Percentiles rank a stretch among this genome's conserved stretches.
These are phyloP conservation scores for Clinocottus analis DNA, from an alignment of 2,113 vertebrate species.

Conservation along the genomic window DNA sequence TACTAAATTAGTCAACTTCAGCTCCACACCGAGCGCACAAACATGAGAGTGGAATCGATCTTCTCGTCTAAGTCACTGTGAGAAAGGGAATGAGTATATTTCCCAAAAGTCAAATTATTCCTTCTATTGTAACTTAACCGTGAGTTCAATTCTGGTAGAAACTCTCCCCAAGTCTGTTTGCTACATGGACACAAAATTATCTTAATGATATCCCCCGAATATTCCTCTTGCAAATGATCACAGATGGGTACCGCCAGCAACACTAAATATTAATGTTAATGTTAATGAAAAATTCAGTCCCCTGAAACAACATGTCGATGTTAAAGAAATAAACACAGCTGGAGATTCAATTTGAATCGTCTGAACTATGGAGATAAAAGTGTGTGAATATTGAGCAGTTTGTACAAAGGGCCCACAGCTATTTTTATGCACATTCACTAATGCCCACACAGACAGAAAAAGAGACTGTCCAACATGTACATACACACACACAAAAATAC, in stretches of 20 bases:
- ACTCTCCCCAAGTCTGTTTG: slow-evolving; percentile 12
- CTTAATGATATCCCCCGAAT: slow-evolving; percentile 31
- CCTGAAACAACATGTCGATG: neutral
- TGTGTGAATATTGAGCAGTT: slow-evolving; percentile 31
- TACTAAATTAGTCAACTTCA: neutral
- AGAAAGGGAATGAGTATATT: neutral
- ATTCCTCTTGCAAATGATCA: slow-evolving; percentile 12
- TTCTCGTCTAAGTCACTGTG: neutral
- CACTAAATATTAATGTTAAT: slow-evolving; percentile 35
- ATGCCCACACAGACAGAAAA: slow-evolving; percentile 12
- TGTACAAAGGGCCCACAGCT: neutral
- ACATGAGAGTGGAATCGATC: neutral
- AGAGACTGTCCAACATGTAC: neutral
- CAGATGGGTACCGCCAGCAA: slow-evolving; percentile 25
- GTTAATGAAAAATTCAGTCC: slow-evolving; percentile 36
- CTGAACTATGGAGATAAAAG: slow-evolving; percentile 30
- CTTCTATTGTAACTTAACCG: slow-evolving; percentile 11
- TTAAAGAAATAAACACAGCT: slow-evolving; percentile 41
- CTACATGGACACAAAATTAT: slow-evolving; percentile 13
- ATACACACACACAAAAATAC: slow-evolving; percentile 24
- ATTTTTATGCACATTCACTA: neutral
- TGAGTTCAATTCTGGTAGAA: neutral
- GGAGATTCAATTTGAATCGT: slow-evolving; percentile 23
- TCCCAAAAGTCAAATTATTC: neutral
- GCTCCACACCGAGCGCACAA: neutral